These are phyloP conservation scores for Fistularia commersonii DNA, from an alignment of 2,797 vertebrate species.

Conservation along the genomic window DNA sequence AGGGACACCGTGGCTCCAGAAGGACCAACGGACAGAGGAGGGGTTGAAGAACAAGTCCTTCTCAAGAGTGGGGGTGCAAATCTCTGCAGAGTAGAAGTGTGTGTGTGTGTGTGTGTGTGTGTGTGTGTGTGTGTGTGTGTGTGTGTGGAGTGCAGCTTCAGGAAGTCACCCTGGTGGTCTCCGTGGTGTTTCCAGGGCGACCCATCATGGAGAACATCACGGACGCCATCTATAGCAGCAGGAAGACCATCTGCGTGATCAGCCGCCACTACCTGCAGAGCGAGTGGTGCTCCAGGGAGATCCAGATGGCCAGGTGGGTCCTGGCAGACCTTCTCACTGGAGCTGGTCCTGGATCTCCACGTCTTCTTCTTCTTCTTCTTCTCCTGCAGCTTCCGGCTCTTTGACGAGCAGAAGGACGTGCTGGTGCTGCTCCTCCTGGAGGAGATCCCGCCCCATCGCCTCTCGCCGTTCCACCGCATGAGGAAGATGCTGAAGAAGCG, in stretches of 20 bases:
- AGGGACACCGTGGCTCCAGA: no score
- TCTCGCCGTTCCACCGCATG: conserved; percentile 72
- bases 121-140: no score
- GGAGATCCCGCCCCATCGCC: conserved; percentile 58
- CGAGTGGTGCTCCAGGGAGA: conserved; percentile 77
- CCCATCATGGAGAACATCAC: conserved; percentile 77
- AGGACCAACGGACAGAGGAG: no score
- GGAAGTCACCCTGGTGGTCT: conserved; percentile 14
- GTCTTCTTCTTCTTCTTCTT: neutral
- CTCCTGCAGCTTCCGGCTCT: conserved; percentile 67
- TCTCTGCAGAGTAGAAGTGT: no score
- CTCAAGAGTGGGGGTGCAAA: no score
- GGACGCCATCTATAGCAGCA: conserved; percentile 75
- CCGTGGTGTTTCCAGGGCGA: conserved; percentile 42
- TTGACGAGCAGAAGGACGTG: conserved; percentile 75
- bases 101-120: no score
- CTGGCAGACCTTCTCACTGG: no score
- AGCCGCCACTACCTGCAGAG: conserved; percentile 70
- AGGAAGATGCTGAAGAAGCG: conserved; percentile 69
- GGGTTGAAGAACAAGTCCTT: no score
- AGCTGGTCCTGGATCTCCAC: no score
- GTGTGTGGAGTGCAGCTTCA: neutral
- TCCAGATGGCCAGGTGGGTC: conserved; percentile 70
- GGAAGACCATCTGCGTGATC: conserved; percentile 79
- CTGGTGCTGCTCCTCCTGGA: conserved; percentile 72